phyloP scores from a whole-genome alignment of 2,797 vertebrate species.

The Poecilia velifera region DNA sequence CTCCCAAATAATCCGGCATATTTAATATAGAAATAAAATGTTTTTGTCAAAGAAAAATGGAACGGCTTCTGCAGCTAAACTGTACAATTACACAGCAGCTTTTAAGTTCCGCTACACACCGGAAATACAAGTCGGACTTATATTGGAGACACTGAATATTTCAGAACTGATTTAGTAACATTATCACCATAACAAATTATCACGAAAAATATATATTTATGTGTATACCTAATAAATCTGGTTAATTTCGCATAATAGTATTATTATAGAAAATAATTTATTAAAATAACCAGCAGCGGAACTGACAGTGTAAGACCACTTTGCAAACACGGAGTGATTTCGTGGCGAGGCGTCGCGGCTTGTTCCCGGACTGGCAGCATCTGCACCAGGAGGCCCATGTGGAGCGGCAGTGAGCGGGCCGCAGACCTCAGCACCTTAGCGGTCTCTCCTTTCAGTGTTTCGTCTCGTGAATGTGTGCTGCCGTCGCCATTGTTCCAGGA shows the following conservation, averaged over 20 bases:
- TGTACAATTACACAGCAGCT: constrained; percentile 84
- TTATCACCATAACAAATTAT: not conserved
- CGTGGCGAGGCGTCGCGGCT: constrained; percentile 36
- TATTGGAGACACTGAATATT: constrained; percentile 8
- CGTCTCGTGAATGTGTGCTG: constrained; percentile 45
- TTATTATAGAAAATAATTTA: no score
- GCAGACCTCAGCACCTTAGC: constrained; percentile 44
- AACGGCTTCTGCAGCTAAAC: not conserved
- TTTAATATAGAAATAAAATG: not conserved
- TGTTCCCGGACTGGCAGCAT: constrained; percentile 41
- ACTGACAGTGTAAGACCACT: not conserved
- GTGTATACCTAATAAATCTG: not conserved
- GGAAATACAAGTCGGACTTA: constrained; percentile 58
- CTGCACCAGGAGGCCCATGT: constrained; percentile 77
- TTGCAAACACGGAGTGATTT: constrained; percentile 25
- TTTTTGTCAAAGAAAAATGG: not conserved
- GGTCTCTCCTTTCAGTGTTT: constrained; percentile 17
- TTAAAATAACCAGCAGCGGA: constrained; percentile 6
- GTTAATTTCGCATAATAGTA: not conserved
- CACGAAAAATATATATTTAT: not conserved
- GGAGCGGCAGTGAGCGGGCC: constrained; percentile 60
- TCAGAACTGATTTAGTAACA: no score
- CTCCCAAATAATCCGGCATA: constrained; percentile 95
- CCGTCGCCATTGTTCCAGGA: constrained; percentile 37
- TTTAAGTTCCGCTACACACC: constrained; percentile 68